A percentile compares a stretch with the other conserved stretches of the same genome.
phyloP scores from a whole-genome alignment of 1,140 invertebrate genomes.

The Cardiocondyla obscurior region DNA sequence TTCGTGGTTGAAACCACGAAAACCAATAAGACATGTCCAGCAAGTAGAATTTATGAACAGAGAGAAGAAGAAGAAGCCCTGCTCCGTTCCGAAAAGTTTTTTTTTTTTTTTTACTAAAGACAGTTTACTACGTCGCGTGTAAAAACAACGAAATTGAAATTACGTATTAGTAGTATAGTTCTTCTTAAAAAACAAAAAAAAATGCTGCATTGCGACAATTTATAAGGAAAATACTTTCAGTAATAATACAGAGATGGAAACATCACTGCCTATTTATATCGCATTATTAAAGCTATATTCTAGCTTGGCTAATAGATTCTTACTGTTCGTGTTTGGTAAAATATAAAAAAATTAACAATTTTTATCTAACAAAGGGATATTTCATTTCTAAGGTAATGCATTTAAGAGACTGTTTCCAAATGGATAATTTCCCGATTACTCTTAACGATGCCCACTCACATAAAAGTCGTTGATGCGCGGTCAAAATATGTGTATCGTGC shows the following conservation, averaged over 20 bases:
- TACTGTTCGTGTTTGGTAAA: too few species aligned
- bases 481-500: neutral
- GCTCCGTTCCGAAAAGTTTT: neutral
- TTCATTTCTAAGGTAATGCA: neutral
- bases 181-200: too few species aligned
- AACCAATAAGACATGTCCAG: conserved; percentile 32
- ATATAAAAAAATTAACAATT: neutral
- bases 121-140: neutral
- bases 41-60: conserved; percentile 25
- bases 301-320: neutral
- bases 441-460: neutral
- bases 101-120: neutral
- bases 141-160: neutral
- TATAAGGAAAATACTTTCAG: too few species aligned
- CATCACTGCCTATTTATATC: neutral
- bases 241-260: too few species aligned
- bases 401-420: neutral
- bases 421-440: neutral
- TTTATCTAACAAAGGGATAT: neutral
- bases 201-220: neutral
- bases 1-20: neutral
- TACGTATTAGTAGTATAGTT: neutral
- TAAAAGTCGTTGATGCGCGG: conserved; percentile 5
- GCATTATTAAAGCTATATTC: neutral
- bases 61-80: neutral